These are phyloP conservation scores for Thera britannica DNA, from an alignment of 2,888 invertebrate species.

Conservation along the genomic window DNA sequence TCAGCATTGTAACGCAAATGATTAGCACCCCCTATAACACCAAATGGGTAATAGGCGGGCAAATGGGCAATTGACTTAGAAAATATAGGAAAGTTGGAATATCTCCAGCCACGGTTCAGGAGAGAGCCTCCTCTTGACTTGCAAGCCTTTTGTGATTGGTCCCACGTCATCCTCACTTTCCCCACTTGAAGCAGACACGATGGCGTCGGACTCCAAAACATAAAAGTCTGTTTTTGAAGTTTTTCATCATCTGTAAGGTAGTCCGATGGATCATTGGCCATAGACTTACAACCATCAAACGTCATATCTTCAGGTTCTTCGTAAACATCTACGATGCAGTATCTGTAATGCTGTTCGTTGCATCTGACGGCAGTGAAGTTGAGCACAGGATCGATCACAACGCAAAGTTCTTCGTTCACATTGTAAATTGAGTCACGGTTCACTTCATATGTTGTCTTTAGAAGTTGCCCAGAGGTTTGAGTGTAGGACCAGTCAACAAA, in stretches of 20 bases:
- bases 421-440: constrained; percentile 49
- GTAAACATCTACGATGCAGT: constrained; percentile 71
- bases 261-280: constrained; percentile 18
- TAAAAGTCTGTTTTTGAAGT: constrained; percentile 25
- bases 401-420: constrained; percentile 64
- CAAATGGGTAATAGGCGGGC: constrained; percentile 51
- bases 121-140: constrained; percentile 59
- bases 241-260: not conserved
- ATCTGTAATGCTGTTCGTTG: constrained; percentile 66
- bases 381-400: constrained; percentile 61
- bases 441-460: constrained; percentile 58
- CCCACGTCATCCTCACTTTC: constrained; percentile 70
- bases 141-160: constrained; percentile 51
- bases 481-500: constrained; percentile 73
- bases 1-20: constrained; percentile 23
- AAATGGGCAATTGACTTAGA: constrained; percentile 34
- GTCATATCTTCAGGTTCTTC: constrained; percentile 38
- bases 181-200: constrained; percentile 63
- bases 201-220: constrained; percentile 67
- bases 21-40: constrained; percentile 11
- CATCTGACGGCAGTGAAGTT: constrained; percentile 68
- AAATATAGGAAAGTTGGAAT: constrained; percentile 59
- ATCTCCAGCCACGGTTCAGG: constrained; percentile 73
- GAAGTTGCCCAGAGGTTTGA: constrained; percentile 55
- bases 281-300: constrained; percentile 57